Evolutionary conservation across 2,113 vertebrate species (phyloP).

Genomic region (Scytalopus superciliaris): DNA sequence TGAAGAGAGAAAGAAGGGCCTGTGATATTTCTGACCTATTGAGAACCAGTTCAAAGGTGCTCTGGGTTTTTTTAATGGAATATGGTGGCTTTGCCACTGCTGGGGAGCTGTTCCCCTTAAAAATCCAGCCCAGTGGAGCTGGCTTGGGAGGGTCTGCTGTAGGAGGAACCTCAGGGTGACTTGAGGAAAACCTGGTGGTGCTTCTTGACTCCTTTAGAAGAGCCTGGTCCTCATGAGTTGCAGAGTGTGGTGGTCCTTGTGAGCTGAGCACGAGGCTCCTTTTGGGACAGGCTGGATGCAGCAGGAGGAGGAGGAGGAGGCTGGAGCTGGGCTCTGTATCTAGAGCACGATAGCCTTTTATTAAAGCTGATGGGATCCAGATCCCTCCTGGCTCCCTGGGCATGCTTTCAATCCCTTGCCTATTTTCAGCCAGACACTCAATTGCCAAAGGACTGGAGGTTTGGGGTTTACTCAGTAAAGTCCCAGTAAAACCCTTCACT

Average conservation of each 20-base stretch:
- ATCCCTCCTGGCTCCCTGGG: not conserved
- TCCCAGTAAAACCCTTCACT: not conserved
- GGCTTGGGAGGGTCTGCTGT: not conserved
- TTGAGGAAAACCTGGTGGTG: not conserved
- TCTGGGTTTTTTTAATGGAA: not conserved
- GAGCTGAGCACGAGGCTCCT: not conserved
- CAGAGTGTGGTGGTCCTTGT: not conserved
- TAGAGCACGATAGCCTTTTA: not conserved
- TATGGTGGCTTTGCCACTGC: not conserved
- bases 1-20: not conserved
- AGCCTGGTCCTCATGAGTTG: not conserved
- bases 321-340: not conserved
- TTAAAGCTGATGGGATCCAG: not conserved
- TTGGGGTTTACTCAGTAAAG: not conserved
- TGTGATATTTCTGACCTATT: not conserved
- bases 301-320: not conserved
- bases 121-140: not conserved
- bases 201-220: not conserved
- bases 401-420: not conserved
- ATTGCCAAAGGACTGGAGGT: not conserved
- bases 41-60: not conserved
- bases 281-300: not conserved
- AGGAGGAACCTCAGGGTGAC: not conserved
- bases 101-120: not conserved
- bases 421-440: not conserved